phyloP scores from a whole-genome alignment of 2,888 invertebrate genomes.

The Microdon myrmicae region DNA sequence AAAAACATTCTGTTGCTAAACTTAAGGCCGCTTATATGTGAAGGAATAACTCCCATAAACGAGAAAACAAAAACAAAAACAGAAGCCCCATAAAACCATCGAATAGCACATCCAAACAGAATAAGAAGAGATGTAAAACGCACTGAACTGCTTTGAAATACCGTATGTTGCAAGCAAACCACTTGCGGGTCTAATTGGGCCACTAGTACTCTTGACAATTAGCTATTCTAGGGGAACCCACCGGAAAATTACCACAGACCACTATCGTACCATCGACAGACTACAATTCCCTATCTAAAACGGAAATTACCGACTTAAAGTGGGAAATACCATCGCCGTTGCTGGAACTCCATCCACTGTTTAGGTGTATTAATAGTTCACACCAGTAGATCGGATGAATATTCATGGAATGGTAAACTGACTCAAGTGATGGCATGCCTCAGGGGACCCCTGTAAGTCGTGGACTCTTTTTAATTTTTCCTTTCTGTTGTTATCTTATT shows the following conservation, averaged over 20 bases:
- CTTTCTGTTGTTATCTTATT: too few species aligned
- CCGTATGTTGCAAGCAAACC: constrained; percentile 21
- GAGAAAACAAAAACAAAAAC: constrained; percentile 7
- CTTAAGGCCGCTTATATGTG: constrained; percentile 25
- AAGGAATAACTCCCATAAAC: constrained; percentile 33
- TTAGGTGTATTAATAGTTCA: constrained; percentile 4
- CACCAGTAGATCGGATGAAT: constrained; percentile 22
- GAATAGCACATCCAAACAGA: too few species aligned
- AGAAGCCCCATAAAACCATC: background rate
- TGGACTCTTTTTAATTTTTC: too few species aligned
- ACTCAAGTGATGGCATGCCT: constrained; percentile 16
- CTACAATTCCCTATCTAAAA: constrained; percentile 44
- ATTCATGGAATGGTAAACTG: constrained; percentile 28
- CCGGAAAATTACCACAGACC: constrained; percentile 25
- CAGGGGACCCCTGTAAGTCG: too few species aligned
- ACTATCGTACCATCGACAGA: constrained; percentile 35
- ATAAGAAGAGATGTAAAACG: too few species aligned
- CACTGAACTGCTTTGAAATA: constrained; percentile 39
- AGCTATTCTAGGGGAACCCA: constrained; percentile 25
- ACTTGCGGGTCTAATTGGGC: constrained; percentile 39
- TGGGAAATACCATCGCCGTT: constrained; percentile 9
- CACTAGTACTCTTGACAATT: constrained; percentile 42
- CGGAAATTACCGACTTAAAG: constrained; percentile 39
- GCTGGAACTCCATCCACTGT: background rate
- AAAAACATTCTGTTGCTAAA: constrained; percentile 2